phyloP scores from a whole-genome alignment of 2,888 invertebrate genomes.

The Machimus rusticus region DNA sequence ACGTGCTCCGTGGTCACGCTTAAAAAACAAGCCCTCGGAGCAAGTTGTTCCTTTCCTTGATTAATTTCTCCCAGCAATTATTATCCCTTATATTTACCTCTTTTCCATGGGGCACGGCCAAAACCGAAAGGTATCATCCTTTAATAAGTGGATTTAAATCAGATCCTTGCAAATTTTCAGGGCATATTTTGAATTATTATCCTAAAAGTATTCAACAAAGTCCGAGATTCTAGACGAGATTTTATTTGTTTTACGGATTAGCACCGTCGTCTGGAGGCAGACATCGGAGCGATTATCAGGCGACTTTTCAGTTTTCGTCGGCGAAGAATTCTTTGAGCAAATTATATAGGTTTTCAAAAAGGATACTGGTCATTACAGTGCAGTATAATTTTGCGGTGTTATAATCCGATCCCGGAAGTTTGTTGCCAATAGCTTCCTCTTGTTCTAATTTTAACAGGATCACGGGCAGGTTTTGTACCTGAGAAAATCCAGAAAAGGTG shows the following conservation, averaged over 20 bases:
- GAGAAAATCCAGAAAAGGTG: background rate
- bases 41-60: background rate
- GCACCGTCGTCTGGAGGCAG: background rate
- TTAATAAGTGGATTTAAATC: background rate
- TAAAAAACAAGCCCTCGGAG: background rate
- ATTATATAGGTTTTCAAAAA: background rate
- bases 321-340: background rate
- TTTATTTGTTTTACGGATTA: conserved; percentile 2
- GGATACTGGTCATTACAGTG: background rate
- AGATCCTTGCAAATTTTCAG: background rate
- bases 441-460: conserved; percentile 2
- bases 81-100: background rate
- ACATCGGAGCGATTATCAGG: background rate
- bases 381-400: background rate
- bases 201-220: background rate
- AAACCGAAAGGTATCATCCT: background rate
- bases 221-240: background rate
- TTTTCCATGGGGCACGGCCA: background rate
- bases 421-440: background rate
- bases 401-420: conserved; percentile 5
- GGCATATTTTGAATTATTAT: background rate
- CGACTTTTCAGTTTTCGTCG: background rate
- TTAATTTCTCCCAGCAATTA: background rate
- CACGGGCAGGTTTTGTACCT: background rate
- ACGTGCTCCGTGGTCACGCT: conserved; percentile 13